Evolutionary conservation across 2,888 invertebrate species (phyloP).

Genomic region (Acanthosepion esculentum): DNA sequence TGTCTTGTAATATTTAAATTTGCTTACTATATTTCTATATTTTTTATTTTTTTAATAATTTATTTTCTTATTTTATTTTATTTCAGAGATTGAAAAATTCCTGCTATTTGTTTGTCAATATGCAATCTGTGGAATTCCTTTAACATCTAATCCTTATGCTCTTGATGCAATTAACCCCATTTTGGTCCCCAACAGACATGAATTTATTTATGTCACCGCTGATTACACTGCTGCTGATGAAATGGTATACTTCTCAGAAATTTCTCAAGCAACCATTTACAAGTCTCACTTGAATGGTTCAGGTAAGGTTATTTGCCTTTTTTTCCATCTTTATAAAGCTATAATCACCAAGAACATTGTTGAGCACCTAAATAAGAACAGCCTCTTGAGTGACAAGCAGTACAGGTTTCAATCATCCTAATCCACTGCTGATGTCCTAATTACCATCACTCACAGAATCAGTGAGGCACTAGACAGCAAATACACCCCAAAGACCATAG

Average conservation of each 20-base stretch:
- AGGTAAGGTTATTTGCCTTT: constrained; percentile 83
- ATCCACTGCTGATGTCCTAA: too few relatives aligned
- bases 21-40: too few relatives aligned
- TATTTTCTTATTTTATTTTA: neutral
- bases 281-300: constrained; percentile 84
- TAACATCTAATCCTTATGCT: constrained; percentile 57
- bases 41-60: too few relatives aligned
- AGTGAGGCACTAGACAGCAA: too few relatives aligned
- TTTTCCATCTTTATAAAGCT: too few relatives aligned
- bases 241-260: constrained; percentile 97
- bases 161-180: constrained; percentile 95
- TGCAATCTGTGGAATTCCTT: constrained; percentile 89
- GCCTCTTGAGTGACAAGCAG: too few relatives aligned
- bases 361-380: too few relatives aligned
- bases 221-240: constrained; percentile 92
- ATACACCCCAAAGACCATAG: too few relatives aligned
- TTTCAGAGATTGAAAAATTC: constrained; percentile 85
- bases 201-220: constrained; percentile 94
- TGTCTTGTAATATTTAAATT: too few relatives aligned
- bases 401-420: too few relatives aligned
- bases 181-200: constrained; percentile 81
- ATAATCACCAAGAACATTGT: too few relatives aligned
- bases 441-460: too few relatives aligned
- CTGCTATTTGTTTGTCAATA: constrained; percentile 96
- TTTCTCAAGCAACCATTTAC: constrained; percentile 79